Percentiles rank a stretch among this genome's conserved stretches.
Evolutionary conservation across 2,888 invertebrate genomes (phyloP).

Genomic region (Cacoxenus indagator): DNA sequence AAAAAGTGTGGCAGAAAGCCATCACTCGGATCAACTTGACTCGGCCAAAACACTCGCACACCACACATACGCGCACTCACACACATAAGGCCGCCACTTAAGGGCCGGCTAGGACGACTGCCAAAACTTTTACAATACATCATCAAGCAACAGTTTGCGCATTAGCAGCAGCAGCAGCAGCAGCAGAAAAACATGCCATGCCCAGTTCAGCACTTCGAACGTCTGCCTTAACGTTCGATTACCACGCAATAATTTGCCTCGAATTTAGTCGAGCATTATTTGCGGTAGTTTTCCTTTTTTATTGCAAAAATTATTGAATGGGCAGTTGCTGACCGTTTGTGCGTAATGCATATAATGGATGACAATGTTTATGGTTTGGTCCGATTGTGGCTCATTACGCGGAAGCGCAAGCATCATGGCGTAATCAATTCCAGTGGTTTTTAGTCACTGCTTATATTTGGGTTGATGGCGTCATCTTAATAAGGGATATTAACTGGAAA

Average conservation of each 20-base stretch:
- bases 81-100: neutral
- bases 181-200: neutral
- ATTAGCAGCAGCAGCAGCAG: too few species aligned
- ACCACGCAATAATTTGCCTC: neutral
- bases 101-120: neutral
- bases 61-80: neutral
- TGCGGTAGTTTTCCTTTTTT: neutral
- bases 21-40: too few species aligned
- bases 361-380: neutral
- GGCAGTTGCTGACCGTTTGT: neutral
- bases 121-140: neutral
- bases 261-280: neutral
- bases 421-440: neutral
- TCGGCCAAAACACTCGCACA: neutral
- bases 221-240: neutral
- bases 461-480: too few species aligned
- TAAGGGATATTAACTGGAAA: too few species aligned
- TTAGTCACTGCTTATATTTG: too few species aligned
- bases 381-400: neutral
- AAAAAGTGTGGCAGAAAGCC: too few species aligned
- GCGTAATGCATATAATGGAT: neutral
- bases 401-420: neutral
- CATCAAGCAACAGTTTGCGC: neutral
- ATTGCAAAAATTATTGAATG: neutral
- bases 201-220: neutral